Base-by-base conservation (phyloP, 1,140 invertebrate genomes). In the Diorhabda carinulata region DNA sequence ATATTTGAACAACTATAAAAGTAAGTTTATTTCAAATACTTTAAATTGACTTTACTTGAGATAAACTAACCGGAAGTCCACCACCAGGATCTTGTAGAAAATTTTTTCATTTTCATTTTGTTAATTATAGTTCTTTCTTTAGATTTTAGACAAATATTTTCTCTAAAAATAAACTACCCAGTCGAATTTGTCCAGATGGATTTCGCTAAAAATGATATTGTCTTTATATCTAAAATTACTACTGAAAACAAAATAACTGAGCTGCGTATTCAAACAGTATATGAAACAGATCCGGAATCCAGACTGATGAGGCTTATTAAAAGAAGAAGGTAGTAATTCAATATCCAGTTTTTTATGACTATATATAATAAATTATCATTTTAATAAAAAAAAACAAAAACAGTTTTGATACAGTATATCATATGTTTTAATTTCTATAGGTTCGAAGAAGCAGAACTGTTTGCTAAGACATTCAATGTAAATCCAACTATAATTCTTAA, bases 381-480 rank as follows among this genome's bases (percentile, higher is more conserved):
- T 25, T 25, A 25, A 25, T 25, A 25, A 25, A 25, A 25, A 25
- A 25, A 25, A 25, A 25, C 25, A 25, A 25, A 25, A 25, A 25
- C 25, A 25, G 25, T 25, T 25, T 25, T 25, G 25, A 52, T 52
- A 52, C 2, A 52, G 6, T 52, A 52, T 25, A 1, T 4, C 47
- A 52, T 52, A 6, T 52, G 2, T 4, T 8, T 52, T 52, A 8
- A 8, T 52, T 52, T 52, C 47, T 8, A 52, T n/a, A 45, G 67
- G 47, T 76, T 74, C 61, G 75, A 77, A 5, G 74, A 77, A 68
- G 77, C 77, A 3, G 77, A 78, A 73, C 57, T 71, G 6, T 77
- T 76, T 66, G 76, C 73, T 6, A 71, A 73, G 42, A 57, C 56
- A 4, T 75, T 70, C 43, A 66, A 70, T 6, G 52, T 77, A 10